Percentiles rank a stretch among this genome's conserved stretches.
Conservation (phyloP, 1,140 invertebrate species). For the Monochamus saltuarius region DNA sequence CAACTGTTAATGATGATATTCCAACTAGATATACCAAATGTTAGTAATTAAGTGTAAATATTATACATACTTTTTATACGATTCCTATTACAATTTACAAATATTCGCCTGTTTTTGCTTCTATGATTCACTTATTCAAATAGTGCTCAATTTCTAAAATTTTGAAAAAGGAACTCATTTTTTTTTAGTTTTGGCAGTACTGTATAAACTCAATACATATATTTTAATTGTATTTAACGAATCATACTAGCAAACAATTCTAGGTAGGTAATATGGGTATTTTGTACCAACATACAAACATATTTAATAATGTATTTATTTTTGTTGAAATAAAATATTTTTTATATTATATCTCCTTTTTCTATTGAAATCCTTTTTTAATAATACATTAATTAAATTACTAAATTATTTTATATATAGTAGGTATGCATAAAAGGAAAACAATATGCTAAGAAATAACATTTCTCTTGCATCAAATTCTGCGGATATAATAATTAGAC, state of each 20-base stretch:
- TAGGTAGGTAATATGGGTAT: background rate
- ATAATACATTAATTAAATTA: too few relatives aligned
- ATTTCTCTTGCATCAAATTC: too few relatives aligned
- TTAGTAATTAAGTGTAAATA: constrained; percentile 18
- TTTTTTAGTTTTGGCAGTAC: too few relatives aligned
- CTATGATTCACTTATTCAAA: background rate
- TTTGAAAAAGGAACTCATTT: too few relatives aligned
- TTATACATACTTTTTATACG: constrained; percentile 15
- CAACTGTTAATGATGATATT: constrained; percentile 7
- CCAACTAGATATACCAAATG: background rate
- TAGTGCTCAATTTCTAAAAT: background rate
- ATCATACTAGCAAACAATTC: background rate
- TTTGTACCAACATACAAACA: background rate
- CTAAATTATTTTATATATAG: too few relatives aligned
- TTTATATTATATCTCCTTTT: constrained; percentile 20
- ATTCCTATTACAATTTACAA: constrained; percentile 5
- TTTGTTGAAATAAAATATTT: constrained; percentile 40
- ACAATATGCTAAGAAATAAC: too few relatives aligned
- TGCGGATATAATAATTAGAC: too few relatives aligned
- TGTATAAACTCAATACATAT: too few relatives aligned
- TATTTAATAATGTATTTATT: constrained; percentile 32
- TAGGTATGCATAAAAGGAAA: too few relatives aligned
- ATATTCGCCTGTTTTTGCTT: background rate
- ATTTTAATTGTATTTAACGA: too few relatives aligned
- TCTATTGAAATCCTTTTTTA: too few relatives aligned